These are phyloP conservation scores for Netelia fuscicornis DNA, from an alignment of 2,888 invertebrate species.

Conservation along the genomic window DNA sequence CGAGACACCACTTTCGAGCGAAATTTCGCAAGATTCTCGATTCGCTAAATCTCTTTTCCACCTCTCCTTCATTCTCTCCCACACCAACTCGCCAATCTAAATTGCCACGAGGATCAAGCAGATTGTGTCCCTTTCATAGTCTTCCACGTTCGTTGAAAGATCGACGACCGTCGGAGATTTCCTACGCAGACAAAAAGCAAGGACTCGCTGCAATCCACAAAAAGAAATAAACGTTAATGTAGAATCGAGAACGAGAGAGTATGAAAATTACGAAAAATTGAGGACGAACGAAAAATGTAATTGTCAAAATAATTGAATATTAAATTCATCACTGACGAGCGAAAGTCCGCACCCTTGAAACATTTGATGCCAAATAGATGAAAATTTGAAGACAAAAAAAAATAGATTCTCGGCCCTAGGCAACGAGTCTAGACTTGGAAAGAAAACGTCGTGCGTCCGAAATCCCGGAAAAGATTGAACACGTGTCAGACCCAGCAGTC, in stretches of 20 bases:
- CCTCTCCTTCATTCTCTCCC: conserved; percentile 4
- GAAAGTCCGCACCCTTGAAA: too few species aligned
- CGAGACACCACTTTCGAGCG: conserved; percentile 16
- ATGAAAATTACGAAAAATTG: conserved; percentile 4
- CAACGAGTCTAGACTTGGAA: neutral
- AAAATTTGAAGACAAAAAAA: too few species aligned
- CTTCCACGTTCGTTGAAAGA: conserved; percentile 46
- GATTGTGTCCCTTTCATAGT: conserved; percentile 59
- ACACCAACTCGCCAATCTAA: conserved; percentile 51
- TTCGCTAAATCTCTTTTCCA: conserved; percentile 42
- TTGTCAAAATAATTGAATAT: too few species aligned
- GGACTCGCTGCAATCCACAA: conserved; percentile 35
- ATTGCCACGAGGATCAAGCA: conserved; percentile 63
- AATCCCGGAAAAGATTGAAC: neutral
- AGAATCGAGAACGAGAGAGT: neutral
- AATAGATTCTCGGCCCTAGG: too few species aligned
- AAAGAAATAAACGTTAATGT: conserved; percentile 23
- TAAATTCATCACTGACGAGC: too few species aligned
- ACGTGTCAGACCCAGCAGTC: neutral
- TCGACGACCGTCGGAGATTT: conserved; percentile 44
- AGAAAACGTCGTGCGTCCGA: neutral
- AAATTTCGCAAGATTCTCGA: conserved; percentile 38
- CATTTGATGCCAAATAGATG: too few species aligned
- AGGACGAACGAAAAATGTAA: neutral
- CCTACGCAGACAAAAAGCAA: conserved; percentile 31